A percentile compares a stretch with the other conserved stretches of the same genome.
Conservation (phyloP, 2,113 vertebrate genomes). For the Pseudopodoces humilis region DNA sequence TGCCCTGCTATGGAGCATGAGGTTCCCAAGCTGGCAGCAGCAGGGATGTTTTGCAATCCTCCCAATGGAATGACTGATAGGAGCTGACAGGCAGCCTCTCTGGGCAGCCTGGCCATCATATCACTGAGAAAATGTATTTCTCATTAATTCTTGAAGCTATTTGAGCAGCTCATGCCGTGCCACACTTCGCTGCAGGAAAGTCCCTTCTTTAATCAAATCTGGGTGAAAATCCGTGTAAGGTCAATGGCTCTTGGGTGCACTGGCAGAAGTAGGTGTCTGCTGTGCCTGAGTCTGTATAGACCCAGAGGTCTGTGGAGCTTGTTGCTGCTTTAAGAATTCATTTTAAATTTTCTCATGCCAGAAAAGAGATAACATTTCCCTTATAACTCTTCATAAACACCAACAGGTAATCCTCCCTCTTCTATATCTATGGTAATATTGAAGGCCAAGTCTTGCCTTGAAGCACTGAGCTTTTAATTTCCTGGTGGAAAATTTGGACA, state of each 20-base stretch:
- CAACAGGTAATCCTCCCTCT: neutral
- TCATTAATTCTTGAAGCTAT: constrained; percentile 15
- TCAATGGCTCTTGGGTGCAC: neutral
- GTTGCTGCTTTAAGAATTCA: neutral
- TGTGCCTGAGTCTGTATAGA: too few relatives aligned
- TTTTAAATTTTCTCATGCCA: neutral
- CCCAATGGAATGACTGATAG: constrained; percentile 22
- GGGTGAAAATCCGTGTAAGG: neutral
- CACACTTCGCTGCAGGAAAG: neutral
- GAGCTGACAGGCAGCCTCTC: constrained; percentile 40
- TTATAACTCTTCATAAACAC: neutral
- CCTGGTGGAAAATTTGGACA: neutral
- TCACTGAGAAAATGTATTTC: neutral
- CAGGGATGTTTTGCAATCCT: neutral
- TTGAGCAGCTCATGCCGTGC: neutral
- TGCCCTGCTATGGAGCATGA: neutral
- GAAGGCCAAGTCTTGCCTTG: neutral
- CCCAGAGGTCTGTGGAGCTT: neutral
- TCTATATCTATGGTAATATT: neutral
- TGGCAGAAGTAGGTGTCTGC: neutral
- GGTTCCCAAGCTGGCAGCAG: neutral
- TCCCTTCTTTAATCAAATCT: neutral
- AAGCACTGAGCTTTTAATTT: neutral
- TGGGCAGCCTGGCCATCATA: neutral
- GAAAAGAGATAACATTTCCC: neutral